A percentile compares a stretch with the other conserved stretches of the same genome.
Conservation (phyloP, 2,888 invertebrate species). For the Pseudococcus jackbeardsleyi region DNA sequence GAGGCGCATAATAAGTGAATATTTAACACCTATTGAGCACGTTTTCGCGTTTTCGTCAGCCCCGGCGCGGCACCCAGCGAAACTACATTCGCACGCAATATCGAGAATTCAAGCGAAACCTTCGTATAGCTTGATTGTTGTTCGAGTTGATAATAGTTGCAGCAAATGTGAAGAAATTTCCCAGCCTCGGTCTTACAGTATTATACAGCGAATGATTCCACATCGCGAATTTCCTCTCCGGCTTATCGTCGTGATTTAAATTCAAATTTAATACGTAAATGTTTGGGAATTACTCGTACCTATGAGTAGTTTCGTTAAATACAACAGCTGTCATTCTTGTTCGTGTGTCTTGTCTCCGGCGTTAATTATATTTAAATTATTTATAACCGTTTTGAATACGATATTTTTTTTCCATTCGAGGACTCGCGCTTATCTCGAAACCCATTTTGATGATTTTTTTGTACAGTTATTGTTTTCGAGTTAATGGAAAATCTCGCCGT, state of each 20-base stretch:
- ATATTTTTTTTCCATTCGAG: neutral
- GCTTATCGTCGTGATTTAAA: slow-evolving; percentile 21
- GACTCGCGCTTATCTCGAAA: neutral
- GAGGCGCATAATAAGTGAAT: slow-evolving; percentile 10
- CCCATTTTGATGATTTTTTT: slow-evolving; percentile 35
- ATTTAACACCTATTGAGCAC: slow-evolving; percentile 41
- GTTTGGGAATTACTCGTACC: neutral
- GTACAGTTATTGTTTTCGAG: neutral
- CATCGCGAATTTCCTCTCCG: neutral
- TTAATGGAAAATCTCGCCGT: neutral
- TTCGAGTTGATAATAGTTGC: slow-evolving; percentile 21
- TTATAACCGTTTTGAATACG: slow-evolving; percentile 28
- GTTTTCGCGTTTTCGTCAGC: neutral
- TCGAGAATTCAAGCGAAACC: neutral
- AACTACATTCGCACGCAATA: slow-evolving; percentile 13
- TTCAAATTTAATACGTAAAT: slow-evolving; percentile 39
- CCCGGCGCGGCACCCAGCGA: neutral
- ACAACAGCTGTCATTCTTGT: slow-evolving; percentile 45
- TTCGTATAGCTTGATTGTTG: slow-evolving; percentile 11
- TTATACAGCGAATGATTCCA: slow-evolving; percentile 12
- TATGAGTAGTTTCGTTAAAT: slow-evolving; percentile 10
- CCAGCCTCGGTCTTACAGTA: neutral
- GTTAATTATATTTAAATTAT: slow-evolving; percentile 55
- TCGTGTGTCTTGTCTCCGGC: neutral
- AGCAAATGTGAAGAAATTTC: slow-evolving; percentile 4